Conservation (phyloP, 2,888 invertebrate genomes). For the Parochlus steinenii region DNA sequence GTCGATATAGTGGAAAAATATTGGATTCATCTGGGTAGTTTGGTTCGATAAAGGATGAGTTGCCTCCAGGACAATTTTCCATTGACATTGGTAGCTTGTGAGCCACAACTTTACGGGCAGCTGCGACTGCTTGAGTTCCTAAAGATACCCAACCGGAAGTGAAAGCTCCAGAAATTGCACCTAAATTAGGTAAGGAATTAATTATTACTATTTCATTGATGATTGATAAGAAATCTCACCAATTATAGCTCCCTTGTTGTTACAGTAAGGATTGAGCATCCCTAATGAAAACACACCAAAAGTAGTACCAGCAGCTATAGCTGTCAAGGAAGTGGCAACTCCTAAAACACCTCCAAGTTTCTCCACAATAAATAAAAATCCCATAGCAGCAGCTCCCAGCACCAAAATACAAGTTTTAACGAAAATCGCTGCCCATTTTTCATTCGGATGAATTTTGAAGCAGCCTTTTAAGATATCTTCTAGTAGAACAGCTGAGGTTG, state of each 20-base stretch:
- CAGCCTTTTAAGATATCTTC: slow-evolving; percentile 68
- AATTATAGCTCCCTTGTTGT: slow-evolving; percentile 42
- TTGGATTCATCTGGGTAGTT: slow-evolving; percentile 29
- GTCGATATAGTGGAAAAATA: slow-evolving; percentile 55
- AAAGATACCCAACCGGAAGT: slow-evolving; percentile 41
- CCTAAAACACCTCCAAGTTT: slow-evolving; percentile 65
- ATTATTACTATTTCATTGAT: slow-evolving; percentile 36
- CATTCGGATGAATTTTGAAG: slow-evolving; percentile 41
- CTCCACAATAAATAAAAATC: slow-evolving; percentile 50
- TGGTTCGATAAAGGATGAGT: slow-evolving; percentile 12
- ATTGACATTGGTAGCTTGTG: slow-evolving; percentile 36
- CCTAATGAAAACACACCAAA: slow-evolving; percentile 72
- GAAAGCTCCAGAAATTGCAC: slow-evolving; percentile 37
- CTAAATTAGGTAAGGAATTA: too few relatives aligned
- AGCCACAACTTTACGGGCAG: slow-evolving; percentile 38
- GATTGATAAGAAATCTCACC: slow-evolving; percentile 44
- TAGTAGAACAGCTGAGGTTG: slow-evolving; percentile 66
- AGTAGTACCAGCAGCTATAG: slow-evolving; percentile 67
- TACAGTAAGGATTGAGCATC: slow-evolving; percentile 67
- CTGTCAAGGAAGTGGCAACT: slow-evolving; percentile 62
- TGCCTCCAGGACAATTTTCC: slow-evolving; percentile 25
- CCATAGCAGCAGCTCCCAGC: slow-evolving; percentile 45
- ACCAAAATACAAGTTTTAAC: slow-evolving; percentile 45
- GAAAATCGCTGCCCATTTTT: slow-evolving; percentile 41
- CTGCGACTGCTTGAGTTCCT: slow-evolving; percentile 49